Conservation (phyloP, 2,888 invertebrate species). For the Piscicola geometra region DNA sequence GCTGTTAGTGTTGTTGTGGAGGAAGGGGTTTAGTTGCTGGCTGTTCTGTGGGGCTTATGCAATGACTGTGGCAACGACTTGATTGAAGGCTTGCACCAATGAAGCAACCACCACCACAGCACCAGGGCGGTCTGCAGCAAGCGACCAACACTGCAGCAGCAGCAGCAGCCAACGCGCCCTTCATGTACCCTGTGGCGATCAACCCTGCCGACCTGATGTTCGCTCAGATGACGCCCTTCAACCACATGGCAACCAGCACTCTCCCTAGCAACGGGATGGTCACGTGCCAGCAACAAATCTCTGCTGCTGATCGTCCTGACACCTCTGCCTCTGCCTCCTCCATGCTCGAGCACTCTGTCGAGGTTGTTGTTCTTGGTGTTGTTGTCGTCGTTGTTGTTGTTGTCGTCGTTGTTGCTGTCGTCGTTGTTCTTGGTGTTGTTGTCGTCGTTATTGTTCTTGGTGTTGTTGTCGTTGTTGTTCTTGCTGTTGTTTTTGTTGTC, state of each 20-base stretch:
- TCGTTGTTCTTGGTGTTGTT: no score
- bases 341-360: not conserved
- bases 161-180: conserved; percentile 1
- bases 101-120: not conserved
- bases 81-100: no score
- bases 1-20: no score
- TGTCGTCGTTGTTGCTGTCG: no score
- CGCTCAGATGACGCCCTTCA: conserved; percentile 22
- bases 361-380: not conserved
- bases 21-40: no score
- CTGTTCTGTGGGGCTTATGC: no score
- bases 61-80: no score
- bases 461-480: no score
- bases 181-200: conserved; percentile 25
- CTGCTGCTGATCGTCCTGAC: not conserved
- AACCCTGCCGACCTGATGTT: conserved; percentile 30
- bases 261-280: not conserved
- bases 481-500: no score
- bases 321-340: not conserved
- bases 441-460: no score
- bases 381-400: not conserved
- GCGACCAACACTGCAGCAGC: not conserved
- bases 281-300: no score
- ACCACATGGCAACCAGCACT: not conserved
- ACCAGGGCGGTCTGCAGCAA: not conserved